phyloP scores from a whole-genome alignment of 2,888 invertebrate species.

The Drepana falcataria region DNA sequence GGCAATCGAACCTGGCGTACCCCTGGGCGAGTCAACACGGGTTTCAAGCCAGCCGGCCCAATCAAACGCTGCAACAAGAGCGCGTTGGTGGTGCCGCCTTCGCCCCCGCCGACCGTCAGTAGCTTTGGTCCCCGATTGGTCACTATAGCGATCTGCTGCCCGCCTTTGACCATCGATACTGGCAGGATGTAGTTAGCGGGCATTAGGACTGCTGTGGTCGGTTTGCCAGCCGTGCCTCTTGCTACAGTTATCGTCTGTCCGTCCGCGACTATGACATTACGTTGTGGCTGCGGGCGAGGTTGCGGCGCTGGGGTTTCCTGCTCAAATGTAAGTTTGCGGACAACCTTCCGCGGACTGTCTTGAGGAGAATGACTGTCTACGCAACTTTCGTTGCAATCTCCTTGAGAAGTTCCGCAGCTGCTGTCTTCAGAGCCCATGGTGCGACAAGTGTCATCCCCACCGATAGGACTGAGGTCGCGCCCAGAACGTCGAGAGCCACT shows the following conservation, averaged over 20 bases:
- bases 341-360: constrained; percentile 70
- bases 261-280: constrained; percentile 80
- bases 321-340: constrained; percentile 65
- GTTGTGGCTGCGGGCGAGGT: constrained; percentile 55
- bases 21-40: constrained; percentile 73
- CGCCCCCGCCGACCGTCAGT: constrained; percentile 64
- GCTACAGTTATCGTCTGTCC: constrained; percentile 82
- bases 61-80: constrained; percentile 82
- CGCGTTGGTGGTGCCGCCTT: constrained; percentile 79
- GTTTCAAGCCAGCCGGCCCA: constrained; percentile 80
- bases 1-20: constrained; percentile 75
- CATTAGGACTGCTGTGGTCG: constrained; percentile 82
- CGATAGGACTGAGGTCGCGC: constrained; percentile 79
- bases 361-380: constrained; percentile 78
- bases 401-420: constrained; percentile 83
- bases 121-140: constrained; percentile 82
- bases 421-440: constrained; percentile 88
- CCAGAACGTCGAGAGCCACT: constrained; percentile 75
- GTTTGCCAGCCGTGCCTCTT: constrained; percentile 79
- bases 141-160: constrained; percentile 85
- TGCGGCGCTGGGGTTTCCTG: constrained; percentile 60
- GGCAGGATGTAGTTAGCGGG: constrained; percentile 86
- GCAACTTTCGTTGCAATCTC: constrained; percentile 69
- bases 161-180: constrained; percentile 84
- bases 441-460: constrained; percentile 82